These are phyloP conservation scores for Pseudopleuronectes americanus DNA, from an alignment of 2,797 vertebrate genomes.

Conservation along the genomic window DNA sequence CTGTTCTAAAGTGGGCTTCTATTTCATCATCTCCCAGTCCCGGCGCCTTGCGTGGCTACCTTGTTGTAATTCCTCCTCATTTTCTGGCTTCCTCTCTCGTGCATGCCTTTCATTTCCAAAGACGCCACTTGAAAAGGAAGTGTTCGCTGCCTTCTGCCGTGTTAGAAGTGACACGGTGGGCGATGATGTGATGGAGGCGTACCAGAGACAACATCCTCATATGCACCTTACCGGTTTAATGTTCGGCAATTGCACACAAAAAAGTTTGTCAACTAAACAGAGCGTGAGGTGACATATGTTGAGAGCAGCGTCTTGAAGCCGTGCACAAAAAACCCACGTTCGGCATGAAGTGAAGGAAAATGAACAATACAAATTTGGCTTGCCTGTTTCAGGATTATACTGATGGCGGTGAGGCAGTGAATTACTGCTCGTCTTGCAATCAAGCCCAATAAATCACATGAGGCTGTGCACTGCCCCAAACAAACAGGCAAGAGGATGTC, in stretches of 20 bases:
- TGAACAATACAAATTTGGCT: conserved; percentile 33
- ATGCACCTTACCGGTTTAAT: conserved; percentile 63
- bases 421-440: conserved; percentile 66
- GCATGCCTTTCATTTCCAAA: conserved; percentile 65
- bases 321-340: not conserved
- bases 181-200: conserved; percentile 71
- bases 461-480: conserved; percentile 61
- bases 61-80: conserved; percentile 80
- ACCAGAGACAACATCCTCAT: conserved; percentile 61
- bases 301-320: conserved; percentile 19
- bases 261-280: conserved; percentile 70
- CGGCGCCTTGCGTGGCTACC: conserved; percentile 69
- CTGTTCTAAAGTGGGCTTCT: conserved; percentile 81
- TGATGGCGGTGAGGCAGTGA: conserved; percentile 40
- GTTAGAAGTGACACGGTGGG: conserved; percentile 75
- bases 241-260: conserved; percentile 57
- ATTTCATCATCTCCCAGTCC: conserved; percentile 77
- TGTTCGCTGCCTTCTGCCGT: conserved; percentile 61
- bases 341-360: conserved; percentile 25
- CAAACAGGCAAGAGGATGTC: conserved; percentile 60
- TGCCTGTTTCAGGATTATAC: conserved; percentile 45
- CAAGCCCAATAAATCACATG: conserved; percentile 72
- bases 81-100: conserved; percentile 61
- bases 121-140: conserved; percentile 63
- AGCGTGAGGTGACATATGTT: conserved; percentile 53